Conservation (phyloP, 2,797 vertebrate species). For the Loris lydekkerianus region DNA sequence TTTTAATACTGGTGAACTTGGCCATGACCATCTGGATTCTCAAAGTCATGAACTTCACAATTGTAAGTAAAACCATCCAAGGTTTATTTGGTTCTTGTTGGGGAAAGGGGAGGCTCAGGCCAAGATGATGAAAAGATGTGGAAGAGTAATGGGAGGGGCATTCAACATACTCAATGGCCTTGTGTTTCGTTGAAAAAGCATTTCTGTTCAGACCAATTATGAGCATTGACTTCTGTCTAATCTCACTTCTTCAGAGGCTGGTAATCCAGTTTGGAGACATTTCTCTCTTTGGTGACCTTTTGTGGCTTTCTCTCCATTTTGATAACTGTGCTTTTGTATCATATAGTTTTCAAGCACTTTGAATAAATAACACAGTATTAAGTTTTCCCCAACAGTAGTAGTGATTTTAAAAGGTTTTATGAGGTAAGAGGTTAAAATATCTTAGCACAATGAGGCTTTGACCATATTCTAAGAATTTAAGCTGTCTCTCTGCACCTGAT, state of each 20-base stretch:
- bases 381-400: not conserved
- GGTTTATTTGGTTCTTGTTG: not conserved
- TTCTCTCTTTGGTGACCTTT: not conserved
- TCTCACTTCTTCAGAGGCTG: not conserved
- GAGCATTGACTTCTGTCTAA: not conserved
- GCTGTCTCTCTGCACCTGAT: not conserved
- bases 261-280: not conserved
- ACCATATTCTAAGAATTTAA: not conserved
- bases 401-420: not conserved
- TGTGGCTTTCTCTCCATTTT: not conserved
- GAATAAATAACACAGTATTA: not conserved
- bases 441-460: not conserved
- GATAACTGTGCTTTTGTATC: not conserved
- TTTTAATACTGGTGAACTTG: conserved; percentile 99
- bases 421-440: not conserved
- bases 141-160: not conserved
- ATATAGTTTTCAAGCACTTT: not conserved
- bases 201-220: not conserved
- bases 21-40: conserved; percentile 99
- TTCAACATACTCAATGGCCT: not conserved
- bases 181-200: not conserved
- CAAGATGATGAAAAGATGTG: not conserved
- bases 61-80: conserved; percentile 92
- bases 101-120: not conserved
- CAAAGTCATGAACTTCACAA: conserved; percentile 99